Base-by-base conservation (phyloP, 2,888 invertebrate genomes). In the Pheosia gnoma region DNA sequence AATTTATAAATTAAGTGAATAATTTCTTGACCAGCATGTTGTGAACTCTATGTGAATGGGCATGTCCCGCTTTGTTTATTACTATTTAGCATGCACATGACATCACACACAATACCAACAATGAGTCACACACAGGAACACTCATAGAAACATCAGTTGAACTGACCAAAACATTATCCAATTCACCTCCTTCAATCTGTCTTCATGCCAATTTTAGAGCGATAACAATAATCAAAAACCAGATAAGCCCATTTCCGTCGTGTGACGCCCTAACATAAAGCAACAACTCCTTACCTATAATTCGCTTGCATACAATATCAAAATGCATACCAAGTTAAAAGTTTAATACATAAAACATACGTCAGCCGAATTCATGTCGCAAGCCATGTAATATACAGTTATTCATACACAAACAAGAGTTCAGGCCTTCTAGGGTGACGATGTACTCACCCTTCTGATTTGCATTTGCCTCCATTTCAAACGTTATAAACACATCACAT, bases 381-480 rank as follows among this genome's bases (percentile, higher is more conserved):
- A 84, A 85, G 79, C 79, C 83, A 81, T 81, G 76, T 79, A 83
- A 81, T 79, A 79, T 89, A 92, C 91, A 90, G 90, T 91, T 91
- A 91, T 81, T 84, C 88, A 87, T 85, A 88, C 85, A 89, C 88
- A 91, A 93, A 92, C 91, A 91, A 86, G 83, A 85, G 72, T 38
- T 57, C 52, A 78, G 67, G 75, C 78, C 75, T 80, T 77, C 75
- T 72, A 64, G 61, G 74, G 70, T 70, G 67, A 73, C 79, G 68
- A 79, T 73, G 75, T 82, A 87, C 92, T 91, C 77, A 92, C 93
- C 91, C 84, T 88, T 91, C 80, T 86, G 89, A 87, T 88, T 92
- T 82, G 86, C 83, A 86, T 89, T 90, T 79, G 90, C 85, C 87
- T 91, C 91, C 93, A 93, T 93, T 87, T 87, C 89, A 79, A 77